Evolutionary conservation across 2,113 vertebrate species (phyloP).

Genomic region (Lepus americanus): DNA sequence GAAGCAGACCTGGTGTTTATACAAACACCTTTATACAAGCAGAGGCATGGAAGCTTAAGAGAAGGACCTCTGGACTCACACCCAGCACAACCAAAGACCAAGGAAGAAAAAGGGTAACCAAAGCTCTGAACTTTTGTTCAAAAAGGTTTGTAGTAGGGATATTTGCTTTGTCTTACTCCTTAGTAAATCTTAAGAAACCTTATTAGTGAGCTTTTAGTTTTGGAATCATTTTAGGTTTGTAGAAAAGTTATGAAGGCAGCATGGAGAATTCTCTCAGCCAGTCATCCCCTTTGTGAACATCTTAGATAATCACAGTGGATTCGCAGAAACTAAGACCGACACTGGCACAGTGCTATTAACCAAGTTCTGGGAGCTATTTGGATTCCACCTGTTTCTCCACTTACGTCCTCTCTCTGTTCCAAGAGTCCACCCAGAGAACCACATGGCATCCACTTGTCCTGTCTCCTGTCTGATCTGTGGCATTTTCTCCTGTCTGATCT

Average conservation of each 20-base stretch:
- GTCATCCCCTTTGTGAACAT: background rate
- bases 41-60: background rate
- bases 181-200: background rate
- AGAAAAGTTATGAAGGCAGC: background rate
- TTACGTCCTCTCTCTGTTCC: background rate
- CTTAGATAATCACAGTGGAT: background rate
- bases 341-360: background rate
- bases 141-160: background rate
- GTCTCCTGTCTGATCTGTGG: background rate
- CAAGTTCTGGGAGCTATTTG: background rate
- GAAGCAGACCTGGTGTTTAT: background rate
- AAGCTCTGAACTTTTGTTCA: background rate
- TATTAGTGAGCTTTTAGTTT: background rate
- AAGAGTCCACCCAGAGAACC: background rate
- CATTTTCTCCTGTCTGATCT: background rate
- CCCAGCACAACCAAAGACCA: fast-evolving
- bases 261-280: background rate
- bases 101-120: background rate
- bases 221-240: background rate
- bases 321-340: background rate
- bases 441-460: background rate
- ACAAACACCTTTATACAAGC: background rate
- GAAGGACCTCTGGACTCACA: background rate
- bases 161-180: background rate
- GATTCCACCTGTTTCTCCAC: background rate